A percentile compares a stretch with the other conserved stretches of the same genome.
These are phyloP conservation scores for Microtus richardsoni DNA, from an alignment of 2,113 vertebrate species.

Conservation along the genomic window DNA sequence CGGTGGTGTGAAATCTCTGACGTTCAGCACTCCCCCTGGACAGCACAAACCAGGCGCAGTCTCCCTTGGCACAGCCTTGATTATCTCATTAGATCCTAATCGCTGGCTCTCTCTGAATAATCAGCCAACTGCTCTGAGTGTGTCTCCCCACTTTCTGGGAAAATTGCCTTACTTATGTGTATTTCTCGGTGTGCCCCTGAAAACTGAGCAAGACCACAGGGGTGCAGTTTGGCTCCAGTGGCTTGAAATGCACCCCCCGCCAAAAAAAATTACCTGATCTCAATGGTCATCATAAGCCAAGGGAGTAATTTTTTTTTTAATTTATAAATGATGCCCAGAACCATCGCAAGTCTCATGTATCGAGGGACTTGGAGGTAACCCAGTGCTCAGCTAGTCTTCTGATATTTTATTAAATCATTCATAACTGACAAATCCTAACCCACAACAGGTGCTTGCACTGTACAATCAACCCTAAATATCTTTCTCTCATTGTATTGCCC, in stretches of 20 bases:
- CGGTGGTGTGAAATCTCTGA: slow-evolving; percentile 48
- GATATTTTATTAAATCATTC: background rate
- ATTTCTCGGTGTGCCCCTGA: background rate
- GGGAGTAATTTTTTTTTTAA: background rate
- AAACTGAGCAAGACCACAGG: slow-evolving; percentile 11
- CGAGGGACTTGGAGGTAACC: background rate
- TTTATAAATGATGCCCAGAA: background rate
- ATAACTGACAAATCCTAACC: background rate
- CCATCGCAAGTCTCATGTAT: background rate
- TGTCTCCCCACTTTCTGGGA: background rate
- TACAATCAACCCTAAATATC: background rate
- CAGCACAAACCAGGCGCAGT: slow-evolving; percentile 7
- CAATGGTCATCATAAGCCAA: background rate
- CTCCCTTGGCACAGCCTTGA: slow-evolving; percentile 59
- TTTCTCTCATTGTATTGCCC: slow-evolving; percentile 5
- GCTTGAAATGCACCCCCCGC: background rate
- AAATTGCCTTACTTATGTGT: background rate
- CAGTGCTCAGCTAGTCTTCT: background rate
- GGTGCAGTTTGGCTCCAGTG: background rate
- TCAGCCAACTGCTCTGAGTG: background rate
- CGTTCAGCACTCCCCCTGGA: slow-evolving; percentile 43
- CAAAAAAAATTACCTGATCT: background rate
- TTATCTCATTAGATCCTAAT: slow-evolving; percentile 65
- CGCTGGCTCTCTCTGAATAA: slow-evolving; percentile 48
- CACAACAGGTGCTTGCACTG: background rate